Base-by-base conservation (phyloP, 1,140 invertebrate genomes). In the Batillaria attramentaria region DNA sequence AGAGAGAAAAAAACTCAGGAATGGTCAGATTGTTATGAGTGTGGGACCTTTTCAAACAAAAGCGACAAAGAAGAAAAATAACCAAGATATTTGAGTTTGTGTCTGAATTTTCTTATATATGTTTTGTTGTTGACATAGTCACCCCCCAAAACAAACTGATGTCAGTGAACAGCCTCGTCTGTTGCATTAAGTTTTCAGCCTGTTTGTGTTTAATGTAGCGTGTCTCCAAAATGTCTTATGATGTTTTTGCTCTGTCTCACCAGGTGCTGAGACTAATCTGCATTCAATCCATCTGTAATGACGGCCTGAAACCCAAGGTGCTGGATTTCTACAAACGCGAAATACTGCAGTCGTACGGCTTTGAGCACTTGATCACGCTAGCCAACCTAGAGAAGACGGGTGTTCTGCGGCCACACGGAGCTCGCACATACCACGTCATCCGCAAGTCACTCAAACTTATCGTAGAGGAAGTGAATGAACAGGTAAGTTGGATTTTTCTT, bases 281-380 rank as follows among this genome's bases (percentile, higher is more conserved):
- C 88, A 93, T 90, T 10, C 90, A 91, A 78, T 90, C 86, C 13
- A 86, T 84, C 46, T 90, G 90, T 18, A 96, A 96, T 78, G 91
- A 95, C 79, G 98, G 98, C 0, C 92, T 99, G 0, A 98, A 98
- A 88, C 95, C 93, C 33, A 98, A 98, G 92, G 92, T 96, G 4
- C 88, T 98, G 33, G 97, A 98, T 85, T 94, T 95, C 89, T 99
- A 99, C 90, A 98, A 98, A 90, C 92, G 95, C 80, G 97, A 99
- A 92, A 94, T 99, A 43, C 80, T 92, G 73, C 92, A 92, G 88
- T 96, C 96, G 18, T 99, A 99, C 89, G 97, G 97, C 0, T 95
- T 96, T 86, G 93, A 97, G 84, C 94, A 97, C 83, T 92, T 97
- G 78, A 92, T 98, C 2, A 95, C 95, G 1, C 88, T 99, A 16